phyloP scores from a whole-genome alignment of 2,113 vertebrate species.

The Smithornis capensis region DNA sequence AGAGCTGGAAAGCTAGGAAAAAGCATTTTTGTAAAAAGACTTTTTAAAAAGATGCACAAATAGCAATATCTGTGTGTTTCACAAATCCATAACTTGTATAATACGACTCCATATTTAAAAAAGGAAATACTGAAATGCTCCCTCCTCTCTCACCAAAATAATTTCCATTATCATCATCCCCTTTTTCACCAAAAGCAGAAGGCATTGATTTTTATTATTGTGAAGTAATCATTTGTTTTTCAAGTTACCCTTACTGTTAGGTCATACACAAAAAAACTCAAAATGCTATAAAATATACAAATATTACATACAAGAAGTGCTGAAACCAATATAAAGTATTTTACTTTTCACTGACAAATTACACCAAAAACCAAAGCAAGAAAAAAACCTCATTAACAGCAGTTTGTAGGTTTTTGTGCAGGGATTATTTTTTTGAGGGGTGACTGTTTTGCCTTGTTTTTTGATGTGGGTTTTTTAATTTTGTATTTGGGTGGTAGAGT shows the following conservation, averaged over 20 bases:
- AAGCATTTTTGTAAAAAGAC: neutral
- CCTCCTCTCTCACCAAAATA: neutral
- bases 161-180: neutral
- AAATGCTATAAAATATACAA: neutral
- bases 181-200: neutral
- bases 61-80: neutral
- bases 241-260: neutral
- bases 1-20: neutral
- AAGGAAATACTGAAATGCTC: neutral
- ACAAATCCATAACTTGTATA: neutral
- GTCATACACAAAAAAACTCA: neutral
- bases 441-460: neutral
- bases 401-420: too few relatives aligned
- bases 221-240: neutral
- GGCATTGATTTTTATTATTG: neutral
- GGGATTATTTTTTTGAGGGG: rapidly evolving
- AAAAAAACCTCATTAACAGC: neutral
- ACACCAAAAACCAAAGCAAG: neutral
- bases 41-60: neutral
- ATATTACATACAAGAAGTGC: neutral
- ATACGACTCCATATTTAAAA: neutral
- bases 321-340: neutral
- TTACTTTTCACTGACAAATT: neutral
- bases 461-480: neutral
- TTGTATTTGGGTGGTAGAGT: neutral